These are phyloP conservation scores for Pyralis farinalis DNA, from an alignment of 2,888 invertebrate genomes.

Conservation along the genomic window DNA sequence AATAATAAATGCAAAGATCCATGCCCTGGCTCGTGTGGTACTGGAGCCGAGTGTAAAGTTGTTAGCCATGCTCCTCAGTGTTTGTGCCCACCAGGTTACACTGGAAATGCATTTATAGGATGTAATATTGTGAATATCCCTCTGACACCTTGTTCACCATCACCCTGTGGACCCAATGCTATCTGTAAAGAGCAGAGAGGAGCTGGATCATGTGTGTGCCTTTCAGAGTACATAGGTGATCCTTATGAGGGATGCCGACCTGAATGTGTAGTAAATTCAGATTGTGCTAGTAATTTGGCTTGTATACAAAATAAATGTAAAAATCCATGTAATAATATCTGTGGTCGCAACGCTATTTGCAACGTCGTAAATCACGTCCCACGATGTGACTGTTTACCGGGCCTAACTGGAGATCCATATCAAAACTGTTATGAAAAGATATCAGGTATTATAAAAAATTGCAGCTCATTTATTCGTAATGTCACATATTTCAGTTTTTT, in stretches of 20 bases:
- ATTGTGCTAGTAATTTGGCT: constrained; percentile 85
- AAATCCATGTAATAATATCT: constrained; percentile 88
- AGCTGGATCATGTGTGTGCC: constrained; percentile 86
- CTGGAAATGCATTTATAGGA: constrained; percentile 83
- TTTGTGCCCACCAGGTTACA: constrained; percentile 82
- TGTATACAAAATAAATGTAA: constrained; percentile 88
- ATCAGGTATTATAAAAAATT: too few species aligned
- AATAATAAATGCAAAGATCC: constrained; percentile 88
- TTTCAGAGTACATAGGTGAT: constrained; percentile 86
- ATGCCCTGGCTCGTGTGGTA: constrained; percentile 87
- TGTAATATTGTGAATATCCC: constrained; percentile 72
- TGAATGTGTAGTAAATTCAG: constrained; percentile 87
- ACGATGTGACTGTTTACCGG: constrained; percentile 83
- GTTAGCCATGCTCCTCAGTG: constrained; percentile 89
- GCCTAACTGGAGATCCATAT: constrained; percentile 83
- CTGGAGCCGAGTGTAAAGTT: constrained; percentile 86
- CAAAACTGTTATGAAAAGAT: constrained; percentile 71
- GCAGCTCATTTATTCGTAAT: too few species aligned
- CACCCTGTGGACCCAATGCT: constrained; percentile 88
- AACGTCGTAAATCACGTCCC: constrained; percentile 87
- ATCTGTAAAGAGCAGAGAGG: constrained; percentile 84
- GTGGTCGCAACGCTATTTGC: constrained; percentile 87
- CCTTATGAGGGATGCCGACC: constrained; percentile 90
- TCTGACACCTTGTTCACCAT: constrained; percentile 83
- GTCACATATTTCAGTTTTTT: too few species aligned